Conservation (phyloP, 2,888 invertebrate species). For the Smittia sp. region DNA sequence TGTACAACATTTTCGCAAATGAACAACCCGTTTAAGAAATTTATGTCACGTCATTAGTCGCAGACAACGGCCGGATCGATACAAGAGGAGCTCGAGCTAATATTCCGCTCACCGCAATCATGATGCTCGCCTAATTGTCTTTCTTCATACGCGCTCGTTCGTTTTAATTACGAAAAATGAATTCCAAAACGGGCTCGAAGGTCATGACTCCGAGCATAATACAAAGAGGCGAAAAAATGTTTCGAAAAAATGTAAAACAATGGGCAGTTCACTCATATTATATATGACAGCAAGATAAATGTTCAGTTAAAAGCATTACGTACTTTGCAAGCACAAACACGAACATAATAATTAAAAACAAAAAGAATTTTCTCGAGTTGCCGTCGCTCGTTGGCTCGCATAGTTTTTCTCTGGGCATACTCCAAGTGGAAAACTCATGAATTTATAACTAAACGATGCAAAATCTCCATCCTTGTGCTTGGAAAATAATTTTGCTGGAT, state of each 20-base stretch:
- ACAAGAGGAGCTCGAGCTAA: neutral
- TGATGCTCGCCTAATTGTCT: neutral
- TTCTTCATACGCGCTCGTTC: neutral
- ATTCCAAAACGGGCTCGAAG: conserved; percentile 13
- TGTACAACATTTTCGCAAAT: conserved; percentile 4
- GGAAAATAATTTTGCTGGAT: no score
- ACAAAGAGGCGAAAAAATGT: conserved; percentile 2
- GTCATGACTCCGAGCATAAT: conserved; percentile 3
- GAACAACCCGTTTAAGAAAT: conserved; percentile 3
- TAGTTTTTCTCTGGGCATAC: neutral
- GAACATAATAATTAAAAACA: conserved; percentile 38
- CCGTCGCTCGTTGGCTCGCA: neutral
- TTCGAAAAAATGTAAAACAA: conserved; percentile 37
- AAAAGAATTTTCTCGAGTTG: neutral
- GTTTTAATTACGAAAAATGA: conserved; percentile 25
- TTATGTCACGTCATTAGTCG: conserved; percentile 5
- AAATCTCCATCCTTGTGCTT: no score
- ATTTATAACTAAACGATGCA: no score
- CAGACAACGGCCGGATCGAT: neutral
- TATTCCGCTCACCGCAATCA: neutral
- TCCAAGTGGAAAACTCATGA: no score
- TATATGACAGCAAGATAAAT: conserved; percentile 41
- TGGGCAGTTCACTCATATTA: conserved; percentile 37
- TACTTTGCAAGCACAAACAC: conserved; percentile 35
- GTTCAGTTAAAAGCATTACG: conserved; percentile 39